Conservation (phyloP, 2,888 invertebrate species). For the Lasioglossum morio region DNA sequence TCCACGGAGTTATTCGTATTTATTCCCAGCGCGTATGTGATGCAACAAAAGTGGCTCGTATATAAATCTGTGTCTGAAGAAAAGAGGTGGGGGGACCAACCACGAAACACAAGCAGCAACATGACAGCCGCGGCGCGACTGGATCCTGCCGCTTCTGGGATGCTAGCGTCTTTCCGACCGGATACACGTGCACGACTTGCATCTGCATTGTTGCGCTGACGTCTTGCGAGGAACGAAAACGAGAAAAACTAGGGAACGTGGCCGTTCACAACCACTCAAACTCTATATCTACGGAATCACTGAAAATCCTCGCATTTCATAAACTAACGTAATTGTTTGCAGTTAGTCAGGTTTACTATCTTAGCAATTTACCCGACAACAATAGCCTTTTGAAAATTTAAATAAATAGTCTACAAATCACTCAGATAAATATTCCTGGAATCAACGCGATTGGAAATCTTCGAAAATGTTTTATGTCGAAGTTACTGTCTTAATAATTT, state of each 20-base stretch:
- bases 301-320: not conserved
- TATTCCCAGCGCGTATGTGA: constrained; percentile 30
- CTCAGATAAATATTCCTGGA: too few relatives aligned
- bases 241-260: constrained; percentile 43
- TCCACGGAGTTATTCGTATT: constrained; percentile 2
- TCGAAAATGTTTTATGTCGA: too few relatives aligned
- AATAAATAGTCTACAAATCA: not conserved
- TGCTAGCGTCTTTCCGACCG: constrained; percentile 52
- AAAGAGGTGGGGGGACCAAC: not conserved
- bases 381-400: not conserved
- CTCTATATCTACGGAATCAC: constrained; percentile 19
- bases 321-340: not conserved
- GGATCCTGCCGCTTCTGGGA: constrained; percentile 20
- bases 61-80: constrained; percentile 29
- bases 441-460: too few relatives aligned
- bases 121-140: constrained; percentile 21
- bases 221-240: constrained; percentile 49
- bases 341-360: not conserved
- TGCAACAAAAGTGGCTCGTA: constrained; percentile 17
- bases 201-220: constrained; percentile 63
- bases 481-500: too few relatives aligned
- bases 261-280: constrained; percentile 52
- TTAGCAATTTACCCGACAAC: not conserved
- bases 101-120: constrained; percentile 25
- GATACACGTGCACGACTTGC: constrained; percentile 48